phyloP scores from a whole-genome alignment of 2,113 vertebrate species.

The Xenopus laevis region DNA sequence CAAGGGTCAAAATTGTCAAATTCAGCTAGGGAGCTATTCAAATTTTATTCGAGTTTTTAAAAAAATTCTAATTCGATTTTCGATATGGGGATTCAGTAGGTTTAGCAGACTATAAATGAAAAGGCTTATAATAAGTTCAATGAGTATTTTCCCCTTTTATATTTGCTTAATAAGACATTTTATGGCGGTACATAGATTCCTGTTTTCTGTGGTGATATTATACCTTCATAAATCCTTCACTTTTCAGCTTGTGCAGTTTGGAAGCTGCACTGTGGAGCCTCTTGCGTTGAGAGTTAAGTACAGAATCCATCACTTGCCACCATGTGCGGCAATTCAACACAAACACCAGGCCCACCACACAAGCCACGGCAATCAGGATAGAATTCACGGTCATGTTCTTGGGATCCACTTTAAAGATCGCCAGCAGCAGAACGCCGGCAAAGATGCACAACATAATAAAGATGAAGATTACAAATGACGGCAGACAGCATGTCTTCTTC shows the following conservation, averaged over 20 bases:
- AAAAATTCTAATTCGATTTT: too few species aligned
- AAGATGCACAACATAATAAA: conserved; percentile 82
- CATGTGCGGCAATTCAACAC: conserved; percentile 89
- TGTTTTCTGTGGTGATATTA: conserved; percentile 10
- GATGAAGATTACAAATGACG: conserved; percentile 90
- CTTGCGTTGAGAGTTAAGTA: conserved; percentile 91
- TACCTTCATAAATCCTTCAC: conserved; percentile 98
- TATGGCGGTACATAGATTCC: too few species aligned
- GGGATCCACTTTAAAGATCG: conserved; percentile 82
- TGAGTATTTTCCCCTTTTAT: too few species aligned
- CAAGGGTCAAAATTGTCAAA: too few species aligned
- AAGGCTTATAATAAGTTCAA: too few species aligned
- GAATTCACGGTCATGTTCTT: conserved; percentile 87
- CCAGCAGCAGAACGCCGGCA: conserved; percentile 81
- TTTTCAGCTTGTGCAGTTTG: conserved; percentile 88
- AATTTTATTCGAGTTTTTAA: too few species aligned
- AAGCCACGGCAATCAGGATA: conserved; percentile 81
- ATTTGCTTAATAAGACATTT: too few species aligned
- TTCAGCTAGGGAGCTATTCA: too few species aligned
- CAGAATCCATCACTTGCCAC: conserved; percentile 94
- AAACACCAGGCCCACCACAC: conserved; percentile 84
- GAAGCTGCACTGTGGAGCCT: conserved; percentile 88
- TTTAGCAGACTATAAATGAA: too few species aligned
- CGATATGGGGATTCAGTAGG: too few species aligned
- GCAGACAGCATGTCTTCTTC: conserved; percentile 96